Base-by-base conservation (phyloP, 1,140 invertebrate genomes). In the Penaeus japonicus region DNA sequence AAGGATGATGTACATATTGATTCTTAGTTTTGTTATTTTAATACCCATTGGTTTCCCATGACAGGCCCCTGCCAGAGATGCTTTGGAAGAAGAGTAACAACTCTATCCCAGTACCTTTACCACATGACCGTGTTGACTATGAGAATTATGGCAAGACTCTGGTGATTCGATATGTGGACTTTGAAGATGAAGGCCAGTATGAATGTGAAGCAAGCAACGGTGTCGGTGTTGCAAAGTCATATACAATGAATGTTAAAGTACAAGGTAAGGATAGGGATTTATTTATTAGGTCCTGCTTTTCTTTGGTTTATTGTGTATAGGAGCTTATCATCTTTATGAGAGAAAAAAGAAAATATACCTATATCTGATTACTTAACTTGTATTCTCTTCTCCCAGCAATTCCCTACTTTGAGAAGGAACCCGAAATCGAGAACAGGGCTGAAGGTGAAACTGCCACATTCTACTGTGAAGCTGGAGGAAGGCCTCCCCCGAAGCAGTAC, bases 361-460 rank as follows among this genome's bases (percentile, higher is more conserved):
- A 20, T 22, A 70, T 70, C n/a, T 70, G 30, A 24, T 24, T 47
- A 47, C 4, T 47, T 10, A 70, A 24, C 7, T 0, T 18, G 24
- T 55, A 87, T 87, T 7, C 78, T 24, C 59, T 62, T 65, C 84
- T 92, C 92, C 85, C 92, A 96, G 96, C 98, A 53, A 95, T 96
- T 53, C 98, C 98, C 0, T 99, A 97, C 92, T 99, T 99, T 94
- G 97, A 96, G 12, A 94, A 95, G n/a, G 96, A 98, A 92, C 98
- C 98, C 2, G 95, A 97, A 92, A 95, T 97, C 90, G 94, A 96
- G 75, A 97, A 97, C 91, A 96, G 96, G 5, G 97, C 98, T 22
- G 98, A 99, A 93, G 97, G 96, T 78, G 98, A 99, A 92, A 96
- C 95, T 17, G 96, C 96, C 0, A 94, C 95, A 90, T 98, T 99